phyloP scores from a whole-genome alignment of 2,797 vertebrate species.

The Ceyx erithaca region DNA sequence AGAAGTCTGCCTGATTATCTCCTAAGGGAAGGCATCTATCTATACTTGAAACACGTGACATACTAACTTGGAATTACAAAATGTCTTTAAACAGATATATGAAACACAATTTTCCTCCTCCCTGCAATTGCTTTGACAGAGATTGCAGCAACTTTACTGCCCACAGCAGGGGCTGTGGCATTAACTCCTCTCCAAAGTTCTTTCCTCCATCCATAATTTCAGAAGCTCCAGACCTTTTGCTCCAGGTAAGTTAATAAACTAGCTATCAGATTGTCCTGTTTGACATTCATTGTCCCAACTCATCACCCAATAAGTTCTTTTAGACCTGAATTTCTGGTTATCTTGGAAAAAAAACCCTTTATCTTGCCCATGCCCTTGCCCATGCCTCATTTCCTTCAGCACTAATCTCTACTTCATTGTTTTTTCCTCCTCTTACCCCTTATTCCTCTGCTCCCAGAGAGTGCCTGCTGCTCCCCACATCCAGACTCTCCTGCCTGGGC shows the following conservation, averaged over 20 bases:
- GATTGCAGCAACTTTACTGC: neutral
- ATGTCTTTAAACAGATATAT: neutral
- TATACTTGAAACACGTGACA: neutral
- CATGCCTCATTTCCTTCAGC: neutral
- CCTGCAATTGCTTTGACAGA: neutral
- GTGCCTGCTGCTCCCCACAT: neutral
- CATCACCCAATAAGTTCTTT: neutral
- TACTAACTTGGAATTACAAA: neutral
- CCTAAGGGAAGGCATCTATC: neutral
- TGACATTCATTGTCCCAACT: neutral
- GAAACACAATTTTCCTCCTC: neutral
- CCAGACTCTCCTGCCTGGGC: neutral
- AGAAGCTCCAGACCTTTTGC: neutral
- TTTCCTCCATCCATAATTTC: neutral
- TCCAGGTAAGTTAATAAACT: neutral
- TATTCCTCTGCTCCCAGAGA: neutral
- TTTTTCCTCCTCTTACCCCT: neutral
- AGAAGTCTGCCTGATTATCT: neutral
- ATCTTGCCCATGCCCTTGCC: rapidly evolving
- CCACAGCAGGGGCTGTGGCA: neutral
- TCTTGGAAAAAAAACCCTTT: neutral
- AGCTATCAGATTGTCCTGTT: neutral
- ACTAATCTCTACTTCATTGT: neutral
- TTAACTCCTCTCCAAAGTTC: neutral
- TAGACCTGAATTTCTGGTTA: neutral